Evolutionary conservation across 2,888 invertebrate genomes (phyloP).

Genomic region (Amaurobius ferox): DNA sequence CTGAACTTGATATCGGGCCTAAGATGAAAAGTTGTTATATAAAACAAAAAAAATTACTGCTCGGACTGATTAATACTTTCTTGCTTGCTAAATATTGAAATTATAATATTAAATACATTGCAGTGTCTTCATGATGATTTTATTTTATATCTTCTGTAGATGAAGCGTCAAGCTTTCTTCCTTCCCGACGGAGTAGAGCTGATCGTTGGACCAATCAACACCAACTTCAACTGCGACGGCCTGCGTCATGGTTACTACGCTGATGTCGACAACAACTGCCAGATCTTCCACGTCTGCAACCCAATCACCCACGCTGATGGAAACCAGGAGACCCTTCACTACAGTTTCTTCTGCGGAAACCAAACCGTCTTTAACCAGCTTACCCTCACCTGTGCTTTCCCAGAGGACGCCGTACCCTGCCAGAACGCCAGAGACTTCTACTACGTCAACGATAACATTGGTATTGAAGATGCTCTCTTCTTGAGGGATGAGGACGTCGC

Average conservation of each 20-base stretch:
- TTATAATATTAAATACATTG: too few relatives aligned
- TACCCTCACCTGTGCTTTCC: constrained; percentile 72
- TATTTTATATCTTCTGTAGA: constrained; percentile 37
- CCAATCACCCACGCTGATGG: constrained; percentile 70
- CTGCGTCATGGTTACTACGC: constrained; percentile 72
- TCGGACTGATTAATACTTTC: too few relatives aligned
- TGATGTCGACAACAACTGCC: constrained; percentile 73
- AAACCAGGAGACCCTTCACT: constrained; percentile 65
- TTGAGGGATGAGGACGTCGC: constrained; percentile 71
- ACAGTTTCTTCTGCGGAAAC: constrained; percentile 74
- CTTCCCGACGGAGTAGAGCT: constrained; percentile 72
- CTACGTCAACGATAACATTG: constrained; percentile 74
- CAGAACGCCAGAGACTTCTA: constrained; percentile 72
- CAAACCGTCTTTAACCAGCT: constrained; percentile 74
- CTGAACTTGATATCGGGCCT: too few relatives aligned
- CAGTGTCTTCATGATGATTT: too few relatives aligned
- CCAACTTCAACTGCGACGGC: constrained; percentile 72
- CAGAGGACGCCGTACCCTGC: constrained; percentile 72
- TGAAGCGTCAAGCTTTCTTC: constrained; percentile 71
- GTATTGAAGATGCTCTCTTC: constrained; percentile 72
- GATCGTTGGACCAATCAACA: constrained; percentile 67
- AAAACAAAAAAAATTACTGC: too few relatives aligned
- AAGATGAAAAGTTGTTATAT: too few relatives aligned
- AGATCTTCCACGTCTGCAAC: constrained; percentile 73
- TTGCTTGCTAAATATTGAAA: too few relatives aligned